phyloP scores from a whole-genome alignment of 2,797 vertebrate genomes.

The Centropyge bicolor region DNA sequence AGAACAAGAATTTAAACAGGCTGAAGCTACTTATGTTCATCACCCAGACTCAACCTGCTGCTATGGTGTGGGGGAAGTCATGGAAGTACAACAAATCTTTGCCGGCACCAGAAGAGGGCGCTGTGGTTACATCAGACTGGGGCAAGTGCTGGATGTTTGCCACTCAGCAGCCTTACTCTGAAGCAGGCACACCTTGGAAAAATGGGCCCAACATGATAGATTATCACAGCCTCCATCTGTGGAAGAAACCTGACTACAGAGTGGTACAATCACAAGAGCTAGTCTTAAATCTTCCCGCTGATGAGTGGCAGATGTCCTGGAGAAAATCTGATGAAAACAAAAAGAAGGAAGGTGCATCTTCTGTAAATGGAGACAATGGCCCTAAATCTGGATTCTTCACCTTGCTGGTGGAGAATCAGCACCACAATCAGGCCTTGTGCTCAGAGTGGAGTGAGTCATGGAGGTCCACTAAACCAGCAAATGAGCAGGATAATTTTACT shows the following conservation, averaged over 20 bases:
- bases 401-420: constrained; percentile 56
- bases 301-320: constrained; percentile 77
- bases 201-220: constrained; percentile 49
- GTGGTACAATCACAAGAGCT: constrained; percentile 37
- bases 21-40: constrained; percentile 55
- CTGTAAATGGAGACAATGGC: not conserved
- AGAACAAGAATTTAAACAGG: constrained; percentile 40
- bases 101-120: constrained; percentile 41
- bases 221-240: constrained; percentile 45
- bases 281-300: constrained; percentile 25
- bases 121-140: constrained; percentile 51
- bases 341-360: constrained; percentile 7
- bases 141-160: constrained; percentile 77
- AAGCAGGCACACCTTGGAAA: constrained; percentile 63
- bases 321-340: constrained; percentile 49
- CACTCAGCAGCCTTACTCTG: constrained; percentile 64
- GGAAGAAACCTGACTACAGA: constrained; percentile 54
- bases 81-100: constrained; percentile 76
- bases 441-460: constrained; percentile 77
- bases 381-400: constrained; percentile 30
- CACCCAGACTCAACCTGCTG: constrained; percentile 62
- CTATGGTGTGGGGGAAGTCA: constrained; percentile 74
- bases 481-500: constrained; percentile 8
- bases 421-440: constrained; percentile 41
- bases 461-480: constrained; percentile 66